Evolutionary conservation across 2,113 vertebrate species (phyloP).

Genomic region (Acrocephalus kingi): DNA sequence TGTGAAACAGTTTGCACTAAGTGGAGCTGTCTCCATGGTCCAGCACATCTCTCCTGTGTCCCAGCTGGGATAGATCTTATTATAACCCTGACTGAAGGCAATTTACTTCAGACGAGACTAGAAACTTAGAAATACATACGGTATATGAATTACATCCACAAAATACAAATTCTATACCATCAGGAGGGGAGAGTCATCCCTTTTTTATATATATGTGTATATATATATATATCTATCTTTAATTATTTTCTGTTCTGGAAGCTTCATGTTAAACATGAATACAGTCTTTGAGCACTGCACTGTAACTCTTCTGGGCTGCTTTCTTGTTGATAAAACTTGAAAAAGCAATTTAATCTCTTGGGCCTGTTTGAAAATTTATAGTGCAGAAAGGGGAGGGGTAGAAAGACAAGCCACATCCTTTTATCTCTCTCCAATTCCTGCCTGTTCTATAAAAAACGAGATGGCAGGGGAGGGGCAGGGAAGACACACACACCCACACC

Average conservation of each 20-base stretch:
- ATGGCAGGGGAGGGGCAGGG: neutral
- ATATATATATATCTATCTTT: neutral
- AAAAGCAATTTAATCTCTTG: conserved; percentile 40
- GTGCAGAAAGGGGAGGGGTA: neutral
- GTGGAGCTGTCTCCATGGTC: neutral
- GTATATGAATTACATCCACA: neutral
- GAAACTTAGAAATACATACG: neutral
- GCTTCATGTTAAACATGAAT: neutral
- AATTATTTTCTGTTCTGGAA: conserved; percentile 2
- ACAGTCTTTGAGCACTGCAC: conserved; percentile 13
- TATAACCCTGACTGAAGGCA: neutral
- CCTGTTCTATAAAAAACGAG: neutral
- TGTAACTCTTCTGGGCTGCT: conserved; percentile 18
- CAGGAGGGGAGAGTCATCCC: neutral
- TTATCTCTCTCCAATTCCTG: neutral
- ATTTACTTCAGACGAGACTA: neutral
- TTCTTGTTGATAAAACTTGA: conserved; percentile 48
- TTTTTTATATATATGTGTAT: neutral
- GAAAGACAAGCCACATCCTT: neutral
- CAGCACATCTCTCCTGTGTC: neutral
- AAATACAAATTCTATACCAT: neutral
- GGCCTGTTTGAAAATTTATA: conserved; percentile 30
- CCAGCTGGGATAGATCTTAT: neutral
- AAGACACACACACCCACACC: neutral
- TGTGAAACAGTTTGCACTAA: neutral